Evolutionary conservation across 2,113 vertebrate genomes (phyloP).

Genomic region (Hystrix brachyura): DNA sequence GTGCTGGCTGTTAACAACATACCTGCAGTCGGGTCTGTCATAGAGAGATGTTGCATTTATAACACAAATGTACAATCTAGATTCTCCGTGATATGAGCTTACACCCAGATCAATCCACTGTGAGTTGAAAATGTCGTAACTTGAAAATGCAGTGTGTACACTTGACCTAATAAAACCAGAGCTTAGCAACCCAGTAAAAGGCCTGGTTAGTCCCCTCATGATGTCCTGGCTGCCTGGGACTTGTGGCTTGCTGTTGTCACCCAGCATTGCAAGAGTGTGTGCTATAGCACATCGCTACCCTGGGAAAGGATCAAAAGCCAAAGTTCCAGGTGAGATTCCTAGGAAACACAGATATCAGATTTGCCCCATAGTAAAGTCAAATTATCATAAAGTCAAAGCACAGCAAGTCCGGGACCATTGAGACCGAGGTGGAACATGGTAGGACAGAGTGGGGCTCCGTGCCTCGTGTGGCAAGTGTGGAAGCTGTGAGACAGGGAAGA

Average conservation of each 20-base stretch:
- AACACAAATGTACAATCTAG: not conserved
- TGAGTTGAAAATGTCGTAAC: not conserved
- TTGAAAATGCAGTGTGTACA: not conserved
- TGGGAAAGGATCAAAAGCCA: not conserved
- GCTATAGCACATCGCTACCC: too few species aligned
- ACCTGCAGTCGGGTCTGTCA: not conserved
- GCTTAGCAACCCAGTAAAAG: not conserved
- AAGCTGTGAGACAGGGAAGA: not conserved
- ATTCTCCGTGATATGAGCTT: not conserved
- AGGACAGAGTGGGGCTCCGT: not conserved
- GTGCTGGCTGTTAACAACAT: not conserved
- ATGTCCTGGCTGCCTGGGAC: not conserved
- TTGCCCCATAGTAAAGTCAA: not conserved
- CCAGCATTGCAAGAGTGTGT: not conserved
- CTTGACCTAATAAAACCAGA: not conserved
- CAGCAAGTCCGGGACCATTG: too few species aligned
- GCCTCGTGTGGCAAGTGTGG: not conserved
- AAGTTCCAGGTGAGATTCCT: not conserved
- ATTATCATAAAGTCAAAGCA: not conserved
- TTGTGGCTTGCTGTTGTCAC: not conserved
- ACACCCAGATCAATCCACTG: not conserved
- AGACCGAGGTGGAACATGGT: not conserved
- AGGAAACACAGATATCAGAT: not conserved
- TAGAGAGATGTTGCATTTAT: not conserved
- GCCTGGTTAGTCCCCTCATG: too few species aligned